These are phyloP conservation scores for Trichogramma evanescens DNA, from an alignment of 2,888 invertebrate genomes.

Conservation along the genomic window DNA sequence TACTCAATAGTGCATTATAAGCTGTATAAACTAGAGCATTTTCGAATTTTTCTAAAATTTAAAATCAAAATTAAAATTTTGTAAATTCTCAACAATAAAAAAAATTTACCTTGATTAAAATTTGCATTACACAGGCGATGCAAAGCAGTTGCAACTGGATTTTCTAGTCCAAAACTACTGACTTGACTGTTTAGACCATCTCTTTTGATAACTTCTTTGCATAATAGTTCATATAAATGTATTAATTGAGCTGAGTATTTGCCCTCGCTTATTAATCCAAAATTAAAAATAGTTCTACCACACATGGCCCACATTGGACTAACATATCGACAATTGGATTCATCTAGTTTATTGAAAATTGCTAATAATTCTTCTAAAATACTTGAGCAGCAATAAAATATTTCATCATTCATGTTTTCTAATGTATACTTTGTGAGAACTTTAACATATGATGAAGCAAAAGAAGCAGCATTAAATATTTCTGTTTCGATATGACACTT, in stretches of 20 bases:
- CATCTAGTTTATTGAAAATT: slow-evolving; percentile 25
- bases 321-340: slow-evolving; percentile 30
- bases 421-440: slow-evolving; percentile 23
- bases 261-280: slow-evolving; percentile 27
- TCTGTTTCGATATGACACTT: slow-evolving; percentile 27
- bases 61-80: not conserved
- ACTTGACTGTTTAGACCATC: slow-evolving; percentile 25
- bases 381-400: slow-evolving; percentile 16
- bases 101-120: slow-evolving; percentile 16
- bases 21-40: slow-evolving; percentile 35
- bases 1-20: slow-evolving; percentile 33
- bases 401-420: slow-evolving; percentile 17
- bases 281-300: slow-evolving; percentile 32
- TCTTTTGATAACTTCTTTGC: slow-evolving; percentile 25
- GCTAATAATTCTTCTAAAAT: slow-evolving; percentile 24
- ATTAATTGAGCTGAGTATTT: slow-evolving; percentile 26
- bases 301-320: slow-evolving; percentile 28
- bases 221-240: slow-evolving; percentile 27
- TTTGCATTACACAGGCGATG: slow-evolving; percentile 20
- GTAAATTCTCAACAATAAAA: not conserved
- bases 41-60: slow-evolving; percentile 25
- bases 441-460: slow-evolving; percentile 13
- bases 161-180: slow-evolving; percentile 21
- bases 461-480: slow-evolving; percentile 22
- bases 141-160: slow-evolving; percentile 25